These are phyloP conservation scores for Papio anubis DNA, from an alignment of 2,113 vertebrate genomes.

Conservation along the genomic window DNA sequence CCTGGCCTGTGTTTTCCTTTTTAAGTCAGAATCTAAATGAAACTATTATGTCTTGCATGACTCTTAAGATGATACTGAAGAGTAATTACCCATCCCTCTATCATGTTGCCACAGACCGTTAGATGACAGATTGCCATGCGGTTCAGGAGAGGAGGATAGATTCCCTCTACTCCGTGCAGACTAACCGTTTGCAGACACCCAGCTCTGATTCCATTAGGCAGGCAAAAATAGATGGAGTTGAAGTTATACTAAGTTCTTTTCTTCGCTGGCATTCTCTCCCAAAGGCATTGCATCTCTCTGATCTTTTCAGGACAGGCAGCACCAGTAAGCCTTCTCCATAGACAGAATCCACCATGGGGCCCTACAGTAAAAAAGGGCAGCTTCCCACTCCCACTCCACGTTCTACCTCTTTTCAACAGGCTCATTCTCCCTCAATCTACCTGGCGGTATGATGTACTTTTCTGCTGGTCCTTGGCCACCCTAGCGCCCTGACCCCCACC, in stretches of 20 bases:
- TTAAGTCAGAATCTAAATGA: neutral
- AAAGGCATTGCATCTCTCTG: neutral
- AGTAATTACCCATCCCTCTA: neutral
- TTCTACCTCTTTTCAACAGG: neutral
- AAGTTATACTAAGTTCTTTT: neutral
- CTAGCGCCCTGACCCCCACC: neutral
- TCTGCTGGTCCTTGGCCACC: neutral
- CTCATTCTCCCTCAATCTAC: fast-evolving
- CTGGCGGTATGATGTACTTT: neutral
- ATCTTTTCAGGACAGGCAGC: neutral
- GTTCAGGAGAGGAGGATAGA: neutral
- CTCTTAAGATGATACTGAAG: neutral
- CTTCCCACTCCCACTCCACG: neutral
- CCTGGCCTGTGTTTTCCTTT: neutral
- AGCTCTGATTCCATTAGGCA: neutral
- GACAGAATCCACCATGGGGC: neutral
- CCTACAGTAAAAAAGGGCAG: neutral
- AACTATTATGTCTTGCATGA: neutral
- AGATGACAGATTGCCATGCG: neutral
- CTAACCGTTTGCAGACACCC: neutral
- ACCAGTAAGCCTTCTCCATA: neutral
- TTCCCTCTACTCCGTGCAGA: neutral
- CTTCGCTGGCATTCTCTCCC: neutral
- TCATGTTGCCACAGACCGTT: neutral
- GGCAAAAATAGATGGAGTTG: neutral